Evolutionary conservation across 2,113 vertebrate species (phyloP).

Genomic region (Desmodus rotundus): DNA sequence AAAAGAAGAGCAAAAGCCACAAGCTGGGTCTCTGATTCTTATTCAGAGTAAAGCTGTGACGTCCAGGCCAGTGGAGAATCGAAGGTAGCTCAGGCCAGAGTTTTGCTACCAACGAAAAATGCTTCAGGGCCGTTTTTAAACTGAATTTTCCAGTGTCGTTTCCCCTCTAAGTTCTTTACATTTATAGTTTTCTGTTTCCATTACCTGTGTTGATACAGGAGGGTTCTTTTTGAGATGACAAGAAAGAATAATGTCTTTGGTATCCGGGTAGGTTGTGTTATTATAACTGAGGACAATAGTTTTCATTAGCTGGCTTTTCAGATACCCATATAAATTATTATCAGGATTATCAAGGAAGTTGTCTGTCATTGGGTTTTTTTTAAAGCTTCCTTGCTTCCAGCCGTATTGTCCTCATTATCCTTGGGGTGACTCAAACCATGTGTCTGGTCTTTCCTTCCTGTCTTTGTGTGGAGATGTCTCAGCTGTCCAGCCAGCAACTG

Average conservation of each 20-base stretch:
- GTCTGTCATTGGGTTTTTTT: conserved; percentile 35
- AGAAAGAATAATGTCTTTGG: not conserved
- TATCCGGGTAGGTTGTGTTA: not conserved
- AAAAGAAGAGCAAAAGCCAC: not conserved
- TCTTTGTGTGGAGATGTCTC: conserved; percentile 77
- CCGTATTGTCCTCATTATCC: conserved; percentile 66
- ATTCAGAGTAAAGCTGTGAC: not conserved
- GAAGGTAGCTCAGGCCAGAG: not conserved
- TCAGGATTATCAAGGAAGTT: conserved; percentile 54
- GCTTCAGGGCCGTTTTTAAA: not conserved
- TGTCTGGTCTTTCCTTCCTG: conserved; percentile 82
- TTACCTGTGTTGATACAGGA: not conserved
- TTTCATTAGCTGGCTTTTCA: conserved; percentile 19
- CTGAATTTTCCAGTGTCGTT: not conserved
- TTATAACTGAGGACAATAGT: not conserved
- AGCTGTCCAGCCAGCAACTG: conserved; percentile 52
- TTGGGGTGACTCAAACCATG: conserved; percentile 66
- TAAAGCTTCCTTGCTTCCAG: conserved; percentile 53
- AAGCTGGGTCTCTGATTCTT: not conserved
- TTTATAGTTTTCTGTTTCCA: not conserved
- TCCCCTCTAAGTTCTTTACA: not conserved
- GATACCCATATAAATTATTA: conserved; percentile 12
- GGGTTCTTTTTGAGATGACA: not conserved
- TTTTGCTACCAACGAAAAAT: not conserved
- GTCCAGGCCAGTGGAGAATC: not conserved